phyloP scores from a whole-genome alignment of 2,797 vertebrate species.

The Falco concolor region DNA sequence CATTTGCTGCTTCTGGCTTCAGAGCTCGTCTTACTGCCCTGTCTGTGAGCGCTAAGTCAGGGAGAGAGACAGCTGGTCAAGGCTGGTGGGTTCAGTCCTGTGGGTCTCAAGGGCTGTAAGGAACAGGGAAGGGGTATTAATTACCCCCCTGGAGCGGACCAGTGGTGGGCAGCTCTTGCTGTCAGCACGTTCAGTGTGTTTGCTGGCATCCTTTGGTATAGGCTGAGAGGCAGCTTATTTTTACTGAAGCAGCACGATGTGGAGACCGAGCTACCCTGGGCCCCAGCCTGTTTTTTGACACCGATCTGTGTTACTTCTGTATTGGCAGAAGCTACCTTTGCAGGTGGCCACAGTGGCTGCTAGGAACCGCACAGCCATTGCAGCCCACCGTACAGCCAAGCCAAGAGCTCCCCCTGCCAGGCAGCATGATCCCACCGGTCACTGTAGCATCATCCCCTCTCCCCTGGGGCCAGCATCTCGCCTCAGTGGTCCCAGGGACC shows the following conservation, averaged over 20 bases:
- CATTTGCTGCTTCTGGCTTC: not conserved
- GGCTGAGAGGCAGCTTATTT: not conserved
- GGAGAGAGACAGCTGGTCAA: rapidly evolving
- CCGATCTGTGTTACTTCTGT: too few species aligned
- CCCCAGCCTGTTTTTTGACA: not conserved
- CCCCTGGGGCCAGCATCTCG: not conserved
- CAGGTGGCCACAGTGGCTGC: rapidly evolving
- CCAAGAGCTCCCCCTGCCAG: rapidly evolving
- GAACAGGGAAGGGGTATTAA: not conserved
- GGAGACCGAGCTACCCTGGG: not conserved
- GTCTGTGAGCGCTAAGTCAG: rapidly evolving
- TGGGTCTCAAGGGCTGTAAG: not conserved
- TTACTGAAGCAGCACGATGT: not conserved
- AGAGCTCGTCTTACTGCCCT: too few species aligned
- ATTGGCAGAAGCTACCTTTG: not conserved
- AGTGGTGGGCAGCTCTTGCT: not conserved
- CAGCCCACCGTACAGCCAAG: not conserved
- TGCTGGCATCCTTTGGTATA: not conserved
- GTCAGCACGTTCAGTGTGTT: not conserved
- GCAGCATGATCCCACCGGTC: rapidly evolving
- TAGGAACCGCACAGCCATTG: not conserved
- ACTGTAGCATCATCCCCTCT: not conserved
- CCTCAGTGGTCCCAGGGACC: not conserved
- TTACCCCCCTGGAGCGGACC: rapidly evolving
- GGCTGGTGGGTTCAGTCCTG: too few species aligned